phyloP scores from a whole-genome alignment of 2,888 invertebrate species.

The Drosophila barbarae region DNA sequence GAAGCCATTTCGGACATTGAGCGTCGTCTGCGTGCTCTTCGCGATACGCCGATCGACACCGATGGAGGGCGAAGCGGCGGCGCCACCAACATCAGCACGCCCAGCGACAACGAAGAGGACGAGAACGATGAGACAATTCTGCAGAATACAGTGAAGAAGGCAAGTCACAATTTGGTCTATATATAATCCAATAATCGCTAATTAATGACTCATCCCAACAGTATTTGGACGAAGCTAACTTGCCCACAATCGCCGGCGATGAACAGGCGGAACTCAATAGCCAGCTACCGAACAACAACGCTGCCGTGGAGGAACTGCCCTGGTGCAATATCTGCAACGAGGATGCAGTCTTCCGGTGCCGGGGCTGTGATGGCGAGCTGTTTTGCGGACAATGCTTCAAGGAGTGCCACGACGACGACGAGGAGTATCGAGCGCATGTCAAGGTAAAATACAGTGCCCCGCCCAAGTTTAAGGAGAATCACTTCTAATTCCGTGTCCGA shows the following conservation, averaged over 20 bases:
- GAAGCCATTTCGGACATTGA: constrained; percentile 82
- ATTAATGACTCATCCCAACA: constrained; percentile 50
- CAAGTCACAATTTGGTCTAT: constrained; percentile 19
- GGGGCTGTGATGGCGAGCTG: constrained; percentile 88
- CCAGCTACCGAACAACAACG: constrained; percentile 48
- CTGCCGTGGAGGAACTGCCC: constrained; percentile 83
- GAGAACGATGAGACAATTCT: constrained; percentile 79
- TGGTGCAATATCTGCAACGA: constrained; percentile 94
- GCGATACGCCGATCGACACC: constrained; percentile 78
- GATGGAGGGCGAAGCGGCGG: constrained; percentile 10
- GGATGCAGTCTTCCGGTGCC: constrained; percentile 86
- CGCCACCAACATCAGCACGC: constrained; percentile 63
- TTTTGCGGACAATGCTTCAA: constrained; percentile 89
- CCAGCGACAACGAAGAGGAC: constrained; percentile 74
- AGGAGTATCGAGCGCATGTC: constrained; percentile 80
- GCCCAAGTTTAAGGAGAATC: constrained; percentile 77
- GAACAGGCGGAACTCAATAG: constrained; percentile 78
- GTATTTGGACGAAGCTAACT: constrained; percentile 81
- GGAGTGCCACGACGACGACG: constrained; percentile 85
- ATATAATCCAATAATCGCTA: background rate
- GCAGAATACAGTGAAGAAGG: constrained; percentile 77
- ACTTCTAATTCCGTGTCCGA: constrained; percentile 57
- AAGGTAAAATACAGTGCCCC: constrained; percentile 73
- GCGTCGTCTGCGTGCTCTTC: constrained; percentile 81
- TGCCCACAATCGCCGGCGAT: constrained; percentile 80